phyloP scores from a whole-genome alignment of 2,888 invertebrate species.

The Rhopalosiphum nymphaeae region DNA sequence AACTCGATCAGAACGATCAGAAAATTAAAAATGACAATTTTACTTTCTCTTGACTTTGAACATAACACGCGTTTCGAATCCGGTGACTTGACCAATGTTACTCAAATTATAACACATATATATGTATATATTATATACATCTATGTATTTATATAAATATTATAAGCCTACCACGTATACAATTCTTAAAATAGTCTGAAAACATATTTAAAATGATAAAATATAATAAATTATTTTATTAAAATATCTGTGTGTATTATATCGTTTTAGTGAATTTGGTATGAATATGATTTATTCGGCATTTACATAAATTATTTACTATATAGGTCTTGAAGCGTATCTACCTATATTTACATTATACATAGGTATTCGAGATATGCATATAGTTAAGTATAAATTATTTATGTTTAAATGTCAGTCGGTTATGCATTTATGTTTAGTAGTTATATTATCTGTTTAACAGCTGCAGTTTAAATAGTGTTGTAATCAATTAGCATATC shows the following conservation, averaged over 20 bases:
- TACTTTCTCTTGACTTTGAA: constrained; percentile 44
- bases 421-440: not conserved
- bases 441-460: not conserved
- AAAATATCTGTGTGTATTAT: not conserved
- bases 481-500: not conserved
- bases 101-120: not conserved
- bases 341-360: not conserved
- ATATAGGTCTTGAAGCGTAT: not conserved
- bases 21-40: constrained; percentile 56
- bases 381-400: constrained; percentile 3
- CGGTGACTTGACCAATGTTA: not conserved
- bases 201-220: not conserved
- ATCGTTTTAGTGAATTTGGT: not conserved
- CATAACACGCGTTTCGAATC: constrained; percentile 25
- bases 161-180: not conserved
- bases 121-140: not conserved
- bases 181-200: not conserved
- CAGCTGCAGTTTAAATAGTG: not conserved
- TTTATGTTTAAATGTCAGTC: not conserved
- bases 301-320: not conserved
- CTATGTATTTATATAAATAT: not conserved
- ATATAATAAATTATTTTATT: not conserved
- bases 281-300: not conserved
- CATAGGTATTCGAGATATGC: not conserved
- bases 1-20: not conserved